Conservation (phyloP, 2,888 invertebrate species). For the Rhagonycha lutea region DNA sequence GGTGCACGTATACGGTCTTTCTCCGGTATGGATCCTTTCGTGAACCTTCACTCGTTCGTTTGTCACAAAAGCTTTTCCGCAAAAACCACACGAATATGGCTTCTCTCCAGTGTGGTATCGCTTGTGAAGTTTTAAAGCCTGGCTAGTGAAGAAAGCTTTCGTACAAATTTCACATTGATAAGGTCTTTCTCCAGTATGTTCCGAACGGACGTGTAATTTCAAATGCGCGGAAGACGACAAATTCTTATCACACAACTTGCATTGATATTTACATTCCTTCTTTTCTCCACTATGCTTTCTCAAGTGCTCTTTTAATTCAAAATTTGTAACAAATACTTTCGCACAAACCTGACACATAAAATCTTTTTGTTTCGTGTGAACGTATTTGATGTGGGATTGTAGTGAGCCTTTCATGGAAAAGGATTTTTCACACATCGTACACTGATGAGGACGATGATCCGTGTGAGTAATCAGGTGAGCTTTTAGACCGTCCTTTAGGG, state of each 20-base stretch:
- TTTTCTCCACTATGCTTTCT: conserved; percentile 21
- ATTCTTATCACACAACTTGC: conserved; percentile 16
- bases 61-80: conserved; percentile 48
- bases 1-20: conserved; percentile 56
- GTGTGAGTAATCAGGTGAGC: conserved; percentile 18
- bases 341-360: conserved; percentile 25
- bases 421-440: conserved; percentile 13
- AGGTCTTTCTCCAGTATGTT: conserved; percentile 25
- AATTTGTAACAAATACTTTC: conserved; percentile 20
- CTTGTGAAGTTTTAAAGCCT: conserved; percentile 42
- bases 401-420: conserved; percentile 15
- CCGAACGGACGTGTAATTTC: conserved; percentile 19
- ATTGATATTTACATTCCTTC: conserved; percentile 13
- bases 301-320: conserved; percentile 19
- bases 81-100: conserved; percentile 48
- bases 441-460: conserved; percentile 11
- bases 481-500: conserved; percentile 18
- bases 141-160: conserved; percentile 18
- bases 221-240: conserved; percentile 18
- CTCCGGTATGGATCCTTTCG: conserved; percentile 45
- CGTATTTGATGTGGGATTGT: conserved; percentile 14
- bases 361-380: conserved; percentile 25
- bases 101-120: conserved; percentile 48
- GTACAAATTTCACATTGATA: conserved; percentile 19
- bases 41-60: conserved; percentile 46